Base-by-base conservation (phyloP, 2,113 vertebrate genomes). In the Barbus barbus region DNA sequence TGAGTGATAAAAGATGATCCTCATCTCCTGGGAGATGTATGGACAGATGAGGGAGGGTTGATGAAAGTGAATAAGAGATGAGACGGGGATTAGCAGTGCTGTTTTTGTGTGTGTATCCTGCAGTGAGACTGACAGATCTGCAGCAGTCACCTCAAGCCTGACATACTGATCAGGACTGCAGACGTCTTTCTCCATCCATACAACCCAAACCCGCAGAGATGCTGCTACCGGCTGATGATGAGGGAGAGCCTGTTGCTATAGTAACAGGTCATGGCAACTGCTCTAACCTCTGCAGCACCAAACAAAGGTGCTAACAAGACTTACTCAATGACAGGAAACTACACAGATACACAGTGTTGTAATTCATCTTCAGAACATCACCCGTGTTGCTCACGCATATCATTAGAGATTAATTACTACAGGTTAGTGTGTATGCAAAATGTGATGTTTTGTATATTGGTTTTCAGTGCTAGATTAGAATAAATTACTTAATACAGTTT, bases 121-220 rank as follows among this genome's bases (percentile, higher is more conserved):
- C 74, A 77, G 81, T 74, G 71, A 24, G 28, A 26, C 33, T 61
- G 53, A 75, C 53, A 63, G 33, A 65, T 9, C 65, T 85, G 87
- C 84, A 67, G 87, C 82, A 82, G 85, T 61, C 74, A 77, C 85
- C 78, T 78, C 78, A 75, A 73, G 38, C 20, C 84, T 38, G 18
- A 76, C 74, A 65, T 72, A 88, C 28, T 86, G 60, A 87, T 88
- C 78, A 85, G 76, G 83, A 72, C 81, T 86, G 87, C 87, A 89
- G 83, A 71, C 9, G n/a, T 22, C 46, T 56, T n/a, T 56, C 44
- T 48, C 61, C 26, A 28, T 41, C 46, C 31, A 13, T 36, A 58
- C 28, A 77, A n/a, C 48, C 48, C 31, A 77, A 77, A 56, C 28
- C 48, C 11, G 28, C 74, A 77, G 28, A 77, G 74, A 56, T 22